Evolutionary conservation across 2,797 vertebrate genomes (phyloP).

Genomic region (Micrastur ruficollis): DNA sequence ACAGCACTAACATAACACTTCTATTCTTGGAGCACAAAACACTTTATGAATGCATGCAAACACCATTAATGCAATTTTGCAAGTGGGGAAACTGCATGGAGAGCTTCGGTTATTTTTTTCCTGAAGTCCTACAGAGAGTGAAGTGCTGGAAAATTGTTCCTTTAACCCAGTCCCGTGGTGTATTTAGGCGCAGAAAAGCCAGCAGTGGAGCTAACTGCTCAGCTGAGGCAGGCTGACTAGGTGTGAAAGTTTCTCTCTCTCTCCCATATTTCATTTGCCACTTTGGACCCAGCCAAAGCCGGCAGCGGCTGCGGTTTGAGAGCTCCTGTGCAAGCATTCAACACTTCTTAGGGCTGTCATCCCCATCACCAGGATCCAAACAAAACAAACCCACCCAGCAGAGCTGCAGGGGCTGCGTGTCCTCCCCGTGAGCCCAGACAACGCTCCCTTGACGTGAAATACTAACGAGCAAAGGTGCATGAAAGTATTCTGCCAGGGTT

Average conservation of each 20-base stretch:
- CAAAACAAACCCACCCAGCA: not conserved
- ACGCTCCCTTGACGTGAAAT: fast-evolving
- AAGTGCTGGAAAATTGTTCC: not conserved
- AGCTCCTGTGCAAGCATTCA: not conserved
- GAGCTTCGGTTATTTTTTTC: not conserved
- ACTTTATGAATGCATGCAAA: not conserved
- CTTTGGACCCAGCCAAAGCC: not conserved
- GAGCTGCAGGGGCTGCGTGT: not conserved
- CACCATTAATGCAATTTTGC: not conserved
- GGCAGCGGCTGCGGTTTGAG: not conserved
- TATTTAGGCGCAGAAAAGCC: not conserved
- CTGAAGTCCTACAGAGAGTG: not conserved
- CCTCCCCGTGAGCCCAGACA: not conserved
- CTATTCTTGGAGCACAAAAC: not conserved
- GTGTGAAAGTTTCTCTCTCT: not conserved
- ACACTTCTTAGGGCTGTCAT: not conserved
- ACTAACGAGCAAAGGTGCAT: not conserved
- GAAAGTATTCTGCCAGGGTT: not conserved
- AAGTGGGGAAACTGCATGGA: not conserved
- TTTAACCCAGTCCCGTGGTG: not conserved
- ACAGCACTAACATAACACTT: not conserved
- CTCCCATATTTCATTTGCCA: not conserved
- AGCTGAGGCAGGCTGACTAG: not conserved
- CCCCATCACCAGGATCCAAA: not conserved
- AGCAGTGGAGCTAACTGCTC: not conserved